phyloP scores from a whole-genome alignment of 2,113 vertebrate genomes.

The Lampris megalopsis region DNA sequence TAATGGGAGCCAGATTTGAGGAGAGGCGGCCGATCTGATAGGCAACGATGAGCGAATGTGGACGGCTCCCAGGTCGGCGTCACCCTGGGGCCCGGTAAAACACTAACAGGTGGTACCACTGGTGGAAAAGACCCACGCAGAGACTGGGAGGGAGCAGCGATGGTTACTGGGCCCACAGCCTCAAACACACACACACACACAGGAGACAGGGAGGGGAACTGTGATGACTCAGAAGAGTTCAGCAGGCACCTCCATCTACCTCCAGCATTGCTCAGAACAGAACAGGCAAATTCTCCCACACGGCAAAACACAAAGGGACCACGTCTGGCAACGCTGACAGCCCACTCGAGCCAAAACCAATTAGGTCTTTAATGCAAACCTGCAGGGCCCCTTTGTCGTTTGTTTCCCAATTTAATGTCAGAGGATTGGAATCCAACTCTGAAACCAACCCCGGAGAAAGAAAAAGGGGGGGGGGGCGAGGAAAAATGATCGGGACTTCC shows the following conservation, averaged over 20 bases:
- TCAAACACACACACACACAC: constrained; percentile 53
- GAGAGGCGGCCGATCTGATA: constrained; percentile 63
- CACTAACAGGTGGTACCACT: constrained; percentile 78
- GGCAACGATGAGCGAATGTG: constrained; percentile 77
- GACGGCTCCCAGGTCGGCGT: constrained; percentile 71
- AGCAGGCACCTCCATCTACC: constrained; percentile 55
- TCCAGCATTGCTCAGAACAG: constrained; percentile 40
- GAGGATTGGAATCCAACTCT: constrained; percentile 82
- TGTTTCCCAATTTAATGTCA: constrained; percentile 83
- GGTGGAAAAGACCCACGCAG: constrained; percentile 78
- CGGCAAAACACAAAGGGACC: constrained; percentile 74
- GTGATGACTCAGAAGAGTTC: constrained; percentile 57
- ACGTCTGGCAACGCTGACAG: constrained; percentile 74
- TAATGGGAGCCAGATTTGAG: constrained; percentile 76
- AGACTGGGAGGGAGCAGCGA: constrained; percentile 75
- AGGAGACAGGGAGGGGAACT: neutral
- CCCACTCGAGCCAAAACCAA: constrained; percentile 82
- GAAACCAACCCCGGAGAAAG: constrained; percentile 67
- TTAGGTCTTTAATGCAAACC: constrained; percentile 84
- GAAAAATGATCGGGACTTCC: constrained; percentile 66
- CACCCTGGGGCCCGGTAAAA: constrained; percentile 77
- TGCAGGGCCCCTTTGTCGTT: constrained; percentile 83
- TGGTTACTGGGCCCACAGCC: constrained; percentile 70
- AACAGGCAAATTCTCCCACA: constrained; percentile 72
- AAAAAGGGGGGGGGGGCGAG: constrained; percentile 43